Conservation (phyloP, 2,113 vertebrate species). For the Progne subis region DNA sequence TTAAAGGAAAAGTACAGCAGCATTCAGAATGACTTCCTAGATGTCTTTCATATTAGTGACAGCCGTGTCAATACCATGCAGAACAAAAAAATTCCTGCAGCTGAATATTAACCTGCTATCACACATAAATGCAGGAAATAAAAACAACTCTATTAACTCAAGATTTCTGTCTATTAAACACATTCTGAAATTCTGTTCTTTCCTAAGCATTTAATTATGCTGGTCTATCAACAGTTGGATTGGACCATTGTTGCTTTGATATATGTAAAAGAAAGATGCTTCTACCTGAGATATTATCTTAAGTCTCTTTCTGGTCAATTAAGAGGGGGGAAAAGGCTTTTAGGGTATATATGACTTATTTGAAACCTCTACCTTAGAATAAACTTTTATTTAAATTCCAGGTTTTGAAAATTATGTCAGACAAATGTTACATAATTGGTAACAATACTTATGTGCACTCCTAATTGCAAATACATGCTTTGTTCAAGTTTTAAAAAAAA, state of each 20-base stretch:
- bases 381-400: not conserved
- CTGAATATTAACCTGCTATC: not conserved
- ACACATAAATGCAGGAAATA: not conserved
- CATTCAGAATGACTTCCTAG: not conserved
- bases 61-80: not conserved
- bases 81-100: not conserved
- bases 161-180: not conserved
- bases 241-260: not conserved
- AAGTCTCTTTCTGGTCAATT: not conserved
- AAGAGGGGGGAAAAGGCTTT: not conserved
- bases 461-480: not conserved
- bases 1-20: not conserved
- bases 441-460: not conserved
- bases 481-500: not conserved
- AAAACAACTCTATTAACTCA: not conserved
- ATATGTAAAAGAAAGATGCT: not conserved
- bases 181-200: not conserved
- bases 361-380: not conserved
- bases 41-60: not conserved
- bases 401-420: not conserved
- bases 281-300: not conserved
- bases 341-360: not conserved
- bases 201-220: not conserved
- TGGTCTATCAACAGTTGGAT: not conserved
- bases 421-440: not conserved